Base-by-base conservation (phyloP, 2,113 vertebrate species). In the Rhea americana region DNA sequence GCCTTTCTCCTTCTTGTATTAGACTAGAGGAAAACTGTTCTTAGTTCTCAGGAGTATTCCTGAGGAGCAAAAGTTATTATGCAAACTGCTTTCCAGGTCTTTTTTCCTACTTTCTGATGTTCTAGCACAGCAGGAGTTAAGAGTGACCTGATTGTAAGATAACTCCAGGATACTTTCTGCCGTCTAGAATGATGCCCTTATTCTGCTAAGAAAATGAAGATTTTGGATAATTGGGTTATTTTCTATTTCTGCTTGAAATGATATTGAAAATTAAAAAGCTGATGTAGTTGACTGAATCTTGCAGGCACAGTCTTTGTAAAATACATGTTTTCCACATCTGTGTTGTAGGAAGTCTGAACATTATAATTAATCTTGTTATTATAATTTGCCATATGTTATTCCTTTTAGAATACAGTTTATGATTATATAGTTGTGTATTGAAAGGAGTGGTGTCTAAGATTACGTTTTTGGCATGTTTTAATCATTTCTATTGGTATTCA, bases 381-480 rank as follows among this genome's bases (percentile, higher is more conserved):
- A 22, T n/a, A 76, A 47, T 20, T 71, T 81, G 13, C 13, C 56
- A 7, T 48, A 5, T 28, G 53, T 68, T 78, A 73, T 8, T 67
- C 59, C 11, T 71, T 51, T 85, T 71, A 55, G 63, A 84, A 72
- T 66, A 22, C 25, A n/a, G 6, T 76, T 71, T 81, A 59, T 41
- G 13, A 96, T 97, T 95, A 16, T 96, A 81, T 95, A 93, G 92
- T 94, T 88, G 35, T 13, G 30, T 8, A 43, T 22, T 61, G 35
- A 71, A 83, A 68, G 28, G 41, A 81, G 25, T n/a, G 53, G 22
- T 85, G 30, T 22, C 39, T 66, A 25, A 2, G 3, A 37, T 30
- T 76, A 47, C 48, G 50, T 18, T 59, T 77, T 72, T 66, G 48
- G 53, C 76, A 67, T 62, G 79, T 93, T 82, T 94, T 86, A 87